Percentiles rank a stretch among this genome's conserved stretches.
phyloP scores from a whole-genome alignment of 2,888 invertebrate genomes.

The Eutolmus rufibarbis region DNA sequence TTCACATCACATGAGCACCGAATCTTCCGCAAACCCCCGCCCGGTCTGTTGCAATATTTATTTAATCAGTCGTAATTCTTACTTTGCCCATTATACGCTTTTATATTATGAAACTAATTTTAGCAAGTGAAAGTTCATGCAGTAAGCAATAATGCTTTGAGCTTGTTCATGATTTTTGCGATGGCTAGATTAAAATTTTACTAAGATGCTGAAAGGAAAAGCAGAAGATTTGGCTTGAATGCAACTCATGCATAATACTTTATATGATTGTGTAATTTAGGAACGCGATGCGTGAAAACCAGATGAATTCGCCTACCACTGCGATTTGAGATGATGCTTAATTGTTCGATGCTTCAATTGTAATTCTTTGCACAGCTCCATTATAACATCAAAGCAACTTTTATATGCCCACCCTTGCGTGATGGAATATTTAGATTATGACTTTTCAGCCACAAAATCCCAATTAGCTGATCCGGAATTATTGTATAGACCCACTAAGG shows the following conservation, averaged over 20 bases:
- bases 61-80: background rate
- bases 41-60: background rate
- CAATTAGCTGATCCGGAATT: background rate
- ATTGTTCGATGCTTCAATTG: background rate
- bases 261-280: background rate
- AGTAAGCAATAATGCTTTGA: background rate
- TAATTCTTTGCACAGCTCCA: background rate
- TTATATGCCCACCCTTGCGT: background rate
- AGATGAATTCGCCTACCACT: too few relatives aligned
- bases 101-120: slow-evolving; percentile 21
- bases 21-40: background rate
- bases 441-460: background rate
- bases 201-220: background rate
- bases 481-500: background rate
- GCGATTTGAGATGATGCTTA: background rate
- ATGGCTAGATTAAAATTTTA: background rate
- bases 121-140: slow-evolving; percentile 22
- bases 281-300: background rate
- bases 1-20: background rate
- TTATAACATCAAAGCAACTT: background rate
- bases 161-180: background rate
- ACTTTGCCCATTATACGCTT: background rate
- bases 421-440: background rate
- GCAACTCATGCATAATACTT: background rate
- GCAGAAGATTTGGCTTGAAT: background rate